Percentiles rank a stretch among this genome's conserved stretches.
These are phyloP conservation scores for Chaetodon auriga DNA, from an alignment of 2,113 vertebrate genomes.

Conservation along the genomic window DNA sequence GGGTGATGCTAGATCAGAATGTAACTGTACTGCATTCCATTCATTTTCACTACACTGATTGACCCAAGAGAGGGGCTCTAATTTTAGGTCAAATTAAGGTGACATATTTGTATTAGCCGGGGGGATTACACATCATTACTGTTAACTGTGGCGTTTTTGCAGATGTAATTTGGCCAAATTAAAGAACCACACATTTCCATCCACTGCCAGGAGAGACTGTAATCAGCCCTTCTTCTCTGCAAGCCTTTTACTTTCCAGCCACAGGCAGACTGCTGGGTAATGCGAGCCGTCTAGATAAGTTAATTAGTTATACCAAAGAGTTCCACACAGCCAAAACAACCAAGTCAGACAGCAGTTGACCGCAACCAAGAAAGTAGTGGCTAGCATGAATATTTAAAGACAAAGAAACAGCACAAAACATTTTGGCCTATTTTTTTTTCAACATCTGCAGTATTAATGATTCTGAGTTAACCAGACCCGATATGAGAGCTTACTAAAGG, in stretches of 20 bases:
- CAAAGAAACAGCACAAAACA: conserved; percentile 71
- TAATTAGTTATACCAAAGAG: conserved; percentile 64
- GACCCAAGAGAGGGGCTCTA: not conserved
- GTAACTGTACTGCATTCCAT: not conserved
- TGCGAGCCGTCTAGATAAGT: conserved; percentile 52
- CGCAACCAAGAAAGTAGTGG: conserved; percentile 49
- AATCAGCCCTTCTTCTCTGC: conserved; percentile 26
- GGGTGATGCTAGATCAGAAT: not conserved
- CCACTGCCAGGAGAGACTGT: conserved; percentile 10
- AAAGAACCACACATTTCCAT: conserved; percentile 20
- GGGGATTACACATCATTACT: conserved; percentile 14
- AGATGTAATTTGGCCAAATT: conserved; percentile 17
- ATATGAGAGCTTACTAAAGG: not conserved
- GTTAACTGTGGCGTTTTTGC: not conserved
- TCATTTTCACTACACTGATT: not conserved
- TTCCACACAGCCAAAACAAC: conserved; percentile 27
- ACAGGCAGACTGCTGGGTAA: conserved; percentile 46
- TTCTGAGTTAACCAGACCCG: conserved; percentile 36
- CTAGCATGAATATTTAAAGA: conserved; percentile 72
- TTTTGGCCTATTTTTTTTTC: conserved; percentile 72
- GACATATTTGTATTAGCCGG: conserved; percentile 3
- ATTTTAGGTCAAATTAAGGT: conserved; percentile 24
- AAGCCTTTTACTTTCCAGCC: conserved; percentile 19
- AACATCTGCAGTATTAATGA: conserved; percentile 73
- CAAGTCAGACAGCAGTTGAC: conserved; percentile 20